Base-by-base conservation (phyloP, 2,113 vertebrate species). In the Prochilodus magdalenae region DNA sequence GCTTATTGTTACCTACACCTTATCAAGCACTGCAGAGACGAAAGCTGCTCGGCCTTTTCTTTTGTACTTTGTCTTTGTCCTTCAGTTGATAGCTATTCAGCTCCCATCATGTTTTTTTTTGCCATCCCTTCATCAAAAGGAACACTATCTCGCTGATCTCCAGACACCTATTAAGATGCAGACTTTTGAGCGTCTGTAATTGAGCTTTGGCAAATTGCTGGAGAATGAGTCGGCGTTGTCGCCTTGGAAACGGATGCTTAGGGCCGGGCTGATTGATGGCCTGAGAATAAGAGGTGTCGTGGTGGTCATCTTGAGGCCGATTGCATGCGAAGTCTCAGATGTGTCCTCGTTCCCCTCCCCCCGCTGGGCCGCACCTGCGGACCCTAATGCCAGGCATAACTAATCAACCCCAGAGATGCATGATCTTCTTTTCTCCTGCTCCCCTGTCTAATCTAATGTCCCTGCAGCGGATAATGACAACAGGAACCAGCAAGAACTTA, bases 211-310 rank as follows among this genome's bases (percentile, higher is more conserved):
- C 83, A 66, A 77, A 78, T 60, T 59, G 69, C 40, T 18, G 14
- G 60, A 15, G 71, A 44, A 69, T 62, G 79, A 79, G 74, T 27
- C 33, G 11, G 3, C 44, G 18, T 7, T 22, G 47, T 63, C 18
- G 55, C 70, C 73, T 27, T 66, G 77, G 67, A 83, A 82, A 83
- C 76, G n/a, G 81, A 57, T 24, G 69, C 73, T 79, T 71, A 60
- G 62, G 85, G 87, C 87, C 72, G 80, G 74, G 80, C 80, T 75
- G 57, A 84, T 82, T n/a, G 65, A 73, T 53, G 40, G 80, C 78
- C 81, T 81, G 73, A 65, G 86, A 88, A 90, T 80, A 79, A 87
- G 87, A 85, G 12, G 83, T 86, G 70, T 73, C 79, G 49, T 81
- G 29, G 76, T 75, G 79, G 57, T 72, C 16, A 85, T 86, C 70